Conservation (phyloP, 1,140 invertebrate species). For the Musca domestica region DNA sequence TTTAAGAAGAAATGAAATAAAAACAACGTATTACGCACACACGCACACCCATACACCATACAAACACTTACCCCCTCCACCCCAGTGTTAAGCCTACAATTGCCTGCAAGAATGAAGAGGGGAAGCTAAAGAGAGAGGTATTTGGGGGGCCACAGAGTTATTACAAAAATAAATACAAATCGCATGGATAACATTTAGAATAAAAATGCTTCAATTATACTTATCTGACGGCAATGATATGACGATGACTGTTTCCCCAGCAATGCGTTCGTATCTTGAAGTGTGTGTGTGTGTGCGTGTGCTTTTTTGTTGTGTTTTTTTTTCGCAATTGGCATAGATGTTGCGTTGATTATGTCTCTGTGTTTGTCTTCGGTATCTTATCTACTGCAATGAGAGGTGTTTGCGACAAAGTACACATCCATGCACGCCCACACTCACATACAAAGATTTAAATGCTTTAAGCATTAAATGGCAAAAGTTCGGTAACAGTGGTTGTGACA, state of each 20-base stretch:
- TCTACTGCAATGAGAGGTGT: no score
- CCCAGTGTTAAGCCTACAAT: no score
- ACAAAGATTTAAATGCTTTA: constrained; percentile 5
- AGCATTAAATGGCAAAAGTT: background rate
- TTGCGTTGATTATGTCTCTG: background rate
- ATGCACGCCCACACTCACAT: no score
- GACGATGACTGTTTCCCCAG: constrained; percentile 3
- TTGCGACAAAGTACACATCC: no score
- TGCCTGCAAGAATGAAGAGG: no score
- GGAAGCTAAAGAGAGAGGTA: no score
- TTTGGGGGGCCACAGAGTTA: background rate
- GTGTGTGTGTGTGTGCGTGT: background rate
- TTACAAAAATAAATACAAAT: background rate
- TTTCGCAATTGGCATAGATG: background rate
- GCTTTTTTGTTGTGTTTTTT: background rate
- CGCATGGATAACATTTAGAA: constrained; percentile 18
- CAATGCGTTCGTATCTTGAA: background rate
- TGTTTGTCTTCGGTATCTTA: no score
- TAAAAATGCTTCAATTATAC: constrained; percentile 22
- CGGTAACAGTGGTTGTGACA: no score
- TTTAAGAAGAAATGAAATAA: constrained; percentile 50
- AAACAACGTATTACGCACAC: no score
- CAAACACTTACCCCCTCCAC: no score
- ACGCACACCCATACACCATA: no score
- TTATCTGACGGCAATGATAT: constrained; percentile 11